phyloP scores from a whole-genome alignment of 2,888 invertebrate species.

The Latrodectus hesperus region DNA sequence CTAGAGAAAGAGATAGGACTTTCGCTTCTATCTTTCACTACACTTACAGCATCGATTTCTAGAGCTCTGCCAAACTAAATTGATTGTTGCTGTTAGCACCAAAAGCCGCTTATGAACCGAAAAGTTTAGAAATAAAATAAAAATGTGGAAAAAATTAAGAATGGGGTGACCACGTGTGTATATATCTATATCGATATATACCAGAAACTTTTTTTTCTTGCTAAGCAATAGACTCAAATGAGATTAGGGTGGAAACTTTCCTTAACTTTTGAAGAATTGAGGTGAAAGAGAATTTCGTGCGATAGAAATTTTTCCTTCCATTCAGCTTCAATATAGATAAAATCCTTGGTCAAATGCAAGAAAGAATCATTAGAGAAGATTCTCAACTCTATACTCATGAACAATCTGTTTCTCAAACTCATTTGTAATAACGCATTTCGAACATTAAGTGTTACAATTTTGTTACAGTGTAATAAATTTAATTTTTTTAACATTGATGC shows the following conservation, averaged over 20 bases:
- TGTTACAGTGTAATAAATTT: no score
- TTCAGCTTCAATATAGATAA: conserved; percentile 32
- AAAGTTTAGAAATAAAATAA: conserved; percentile 30
- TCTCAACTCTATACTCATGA: no score
- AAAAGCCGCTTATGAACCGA: conserved; percentile 51
- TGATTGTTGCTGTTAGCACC: conserved; percentile 57
- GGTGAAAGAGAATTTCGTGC: conserved; percentile 14
- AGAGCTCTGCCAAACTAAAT: conserved; percentile 43
- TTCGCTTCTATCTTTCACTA: conserved; percentile 7
- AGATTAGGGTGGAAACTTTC: conserved; percentile 41
- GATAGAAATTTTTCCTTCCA: conserved; percentile 23
- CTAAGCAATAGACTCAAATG: conserved; percentile 39
- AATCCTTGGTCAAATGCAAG: conserved; percentile 18
- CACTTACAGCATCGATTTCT: conserved; percentile 38
- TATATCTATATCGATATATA: conserved; percentile 31
- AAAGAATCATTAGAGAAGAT: neutral
- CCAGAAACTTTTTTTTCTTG: conserved; percentile 26
- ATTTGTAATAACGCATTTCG: no score
- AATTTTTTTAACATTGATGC: no score
- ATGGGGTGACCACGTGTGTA: neutral
- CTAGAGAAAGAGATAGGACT: conserved; percentile 24
- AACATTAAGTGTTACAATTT: no score
- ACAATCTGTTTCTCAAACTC: no score
- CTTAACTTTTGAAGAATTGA: conserved; percentile 50
- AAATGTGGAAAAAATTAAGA: no score